phyloP scores from a whole-genome alignment of 2,113 vertebrate species.

The Meriones unguiculatus region DNA sequence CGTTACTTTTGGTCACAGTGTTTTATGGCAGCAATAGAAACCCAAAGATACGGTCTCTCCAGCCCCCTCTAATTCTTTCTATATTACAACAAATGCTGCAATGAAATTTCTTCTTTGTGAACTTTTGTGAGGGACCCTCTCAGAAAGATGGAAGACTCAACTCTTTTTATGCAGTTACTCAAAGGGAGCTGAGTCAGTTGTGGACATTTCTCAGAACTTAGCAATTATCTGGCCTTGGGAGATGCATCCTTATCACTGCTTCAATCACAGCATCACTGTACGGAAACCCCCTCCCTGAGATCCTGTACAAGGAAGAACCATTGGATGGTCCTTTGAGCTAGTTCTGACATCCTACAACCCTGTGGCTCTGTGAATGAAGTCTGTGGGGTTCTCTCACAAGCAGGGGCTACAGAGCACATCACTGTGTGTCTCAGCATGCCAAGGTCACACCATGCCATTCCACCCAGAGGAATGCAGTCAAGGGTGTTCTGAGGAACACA shows the following conservation, averaged over 20 bases:
- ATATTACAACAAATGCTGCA: not conserved
- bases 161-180: not conserved
- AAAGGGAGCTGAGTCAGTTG: not conserved
- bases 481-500: not conserved
- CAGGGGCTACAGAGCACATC: accelerated
- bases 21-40: not conserved
- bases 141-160: not conserved
- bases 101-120: not conserved
- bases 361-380: not conserved
- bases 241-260: not conserved
- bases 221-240: not conserved
- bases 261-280: not conserved
- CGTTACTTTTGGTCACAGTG: not conserved
- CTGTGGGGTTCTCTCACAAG: not conserved
- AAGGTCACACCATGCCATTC: not conserved
- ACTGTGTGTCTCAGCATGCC: not conserved
- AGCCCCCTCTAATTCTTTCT: not conserved
- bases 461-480: accelerated
- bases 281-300: accelerated
- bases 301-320: not conserved
- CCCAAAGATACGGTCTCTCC: not conserved
- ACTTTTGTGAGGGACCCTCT: not conserved
- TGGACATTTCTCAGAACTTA: not conserved
- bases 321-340: not conserved
- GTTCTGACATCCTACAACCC: not conserved